phyloP scores from a whole-genome alignment of 2,888 invertebrate species.

The Vanessa cardui region DNA sequence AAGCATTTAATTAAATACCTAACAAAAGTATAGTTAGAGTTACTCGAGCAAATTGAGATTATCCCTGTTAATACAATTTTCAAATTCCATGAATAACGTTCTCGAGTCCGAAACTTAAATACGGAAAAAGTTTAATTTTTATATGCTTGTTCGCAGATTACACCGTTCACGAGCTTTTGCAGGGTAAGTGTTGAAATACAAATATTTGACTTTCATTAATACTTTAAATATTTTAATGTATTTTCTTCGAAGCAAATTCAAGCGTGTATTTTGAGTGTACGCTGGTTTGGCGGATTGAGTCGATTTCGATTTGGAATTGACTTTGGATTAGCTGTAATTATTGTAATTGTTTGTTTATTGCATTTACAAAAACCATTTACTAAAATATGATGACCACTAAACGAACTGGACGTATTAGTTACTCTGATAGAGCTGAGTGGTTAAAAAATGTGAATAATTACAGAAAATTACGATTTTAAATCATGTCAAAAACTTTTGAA shows the following conservation, averaged over 20 bases:
- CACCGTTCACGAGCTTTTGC: slow-evolving; percentile 93
- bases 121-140: slow-evolving; percentile 26
- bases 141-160: slow-evolving; percentile 86
- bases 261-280: too few species aligned
- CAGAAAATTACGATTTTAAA: too few species aligned
- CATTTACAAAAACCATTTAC: too few species aligned
- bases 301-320: too few species aligned
- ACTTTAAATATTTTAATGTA: slow-evolving; percentile 1
- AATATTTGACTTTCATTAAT: slow-evolving; percentile 18
- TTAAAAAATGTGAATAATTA: too few species aligned
- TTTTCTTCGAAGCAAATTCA: background rate
- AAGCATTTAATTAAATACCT: background rate
- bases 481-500: too few species aligned
- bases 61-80: slow-evolving; percentile 17
- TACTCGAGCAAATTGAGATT: slow-evolving; percentile 5
- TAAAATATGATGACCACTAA: too few species aligned
- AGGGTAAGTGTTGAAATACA: slow-evolving; percentile 84
- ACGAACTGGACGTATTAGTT: too few species aligned
- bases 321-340: too few species aligned
- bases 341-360: too few species aligned
- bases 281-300: too few species aligned
- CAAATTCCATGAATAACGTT: slow-evolving; percentile 8
- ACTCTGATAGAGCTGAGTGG: too few species aligned
- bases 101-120: slow-evolving; percentile 26
- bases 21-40: slow-evolving; percentile 1